Base-by-base conservation (phyloP, 2,113 vertebrate genomes). In the Garra rufa region DNA sequence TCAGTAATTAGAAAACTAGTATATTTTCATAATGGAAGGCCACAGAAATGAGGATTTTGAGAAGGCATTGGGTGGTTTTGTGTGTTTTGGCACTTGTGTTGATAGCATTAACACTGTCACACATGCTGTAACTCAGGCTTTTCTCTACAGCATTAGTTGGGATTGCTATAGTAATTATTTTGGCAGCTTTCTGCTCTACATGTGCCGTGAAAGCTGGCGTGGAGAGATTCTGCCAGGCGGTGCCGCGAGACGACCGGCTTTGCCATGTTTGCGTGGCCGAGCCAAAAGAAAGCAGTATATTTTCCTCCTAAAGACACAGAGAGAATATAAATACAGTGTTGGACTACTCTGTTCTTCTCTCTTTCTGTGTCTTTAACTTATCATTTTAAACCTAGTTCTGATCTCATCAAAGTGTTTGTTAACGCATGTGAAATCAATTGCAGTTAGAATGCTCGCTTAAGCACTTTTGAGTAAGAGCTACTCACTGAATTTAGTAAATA, bases 141-240 rank as follows among this genome's bases (percentile, higher is more conserved):
- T 52, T 76, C 76, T 87, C 55, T 38, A 30, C 83, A 71, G 76
- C 69, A 57, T 78, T 79, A 46, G 6, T 55, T 34, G 44, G 48
- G 17, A 65, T 81, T 57, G 77, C 57, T 52, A 2, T 38, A 79
- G 78, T 82, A 61, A 67, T 85, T 74, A 57, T 83, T 82, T 74
- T 87, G 86, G 48, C 79, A 82, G 52, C 26, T 44, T 26, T 74
- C 55, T 75, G 17, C 55, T 73, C 80, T 79, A 34, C 63, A 74
- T 48, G 73, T 52, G 71, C 28, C 34, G 71, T 26, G 57, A 70
- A 4, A 41, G 82, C 61, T 87, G 77, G 46, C 85, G 57, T 7
- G 50, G 15, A 61, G 48, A 63, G 63, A 65, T 50, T 61, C 44
- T 65, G 69, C 57, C 70, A 6, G 19, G 11, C 55, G 43, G 44